phyloP scores from a whole-genome alignment of 1,140 invertebrate genomes.

The Macrotrachela quadricornifera region DNA sequence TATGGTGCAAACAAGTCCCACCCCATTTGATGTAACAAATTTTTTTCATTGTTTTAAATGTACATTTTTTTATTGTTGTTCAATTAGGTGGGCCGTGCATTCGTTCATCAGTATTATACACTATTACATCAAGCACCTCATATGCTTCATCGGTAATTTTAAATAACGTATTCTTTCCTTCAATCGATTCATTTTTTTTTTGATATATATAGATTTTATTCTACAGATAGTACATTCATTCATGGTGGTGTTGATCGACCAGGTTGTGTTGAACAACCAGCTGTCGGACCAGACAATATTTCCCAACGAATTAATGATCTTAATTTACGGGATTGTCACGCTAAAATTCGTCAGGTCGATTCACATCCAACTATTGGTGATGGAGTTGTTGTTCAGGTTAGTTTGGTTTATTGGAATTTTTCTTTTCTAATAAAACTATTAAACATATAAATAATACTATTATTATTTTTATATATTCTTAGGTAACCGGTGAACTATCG shows the following conservation, averaged over 20 bases:
- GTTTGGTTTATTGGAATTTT: too few species aligned
- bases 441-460: too few species aligned
- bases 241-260: constrained; percentile 63
- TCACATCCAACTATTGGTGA: constrained; percentile 69
- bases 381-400: constrained; percentile 74
- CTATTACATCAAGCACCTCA: constrained; percentile 28
- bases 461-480: too few species aligned
- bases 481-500: constrained; percentile 58
- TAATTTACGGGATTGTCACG: constrained; percentile 84
- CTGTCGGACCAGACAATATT: constrained; percentile 61
- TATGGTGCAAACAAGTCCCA: too few species aligned
- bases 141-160: constrained; percentile 33
- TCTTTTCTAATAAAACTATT: too few species aligned
- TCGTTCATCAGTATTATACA: constrained; percentile 93
- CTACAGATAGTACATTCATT: constrained; percentile 75
- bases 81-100: constrained; percentile 50
- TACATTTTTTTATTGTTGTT: too few species aligned
- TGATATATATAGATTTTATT: constrained; percentile 57
- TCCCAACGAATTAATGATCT: constrained; percentile 80
- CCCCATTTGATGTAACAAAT: too few species aligned
- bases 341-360: constrained; percentile 78
- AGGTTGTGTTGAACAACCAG: constrained; percentile 56
- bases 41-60: too few species aligned
- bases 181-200: too few species aligned
- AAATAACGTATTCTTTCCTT: too few species aligned